These are phyloP conservation scores for Petaurus breviceps DNA, from an alignment of 2,113 vertebrate genomes.

Conservation along the genomic window DNA sequence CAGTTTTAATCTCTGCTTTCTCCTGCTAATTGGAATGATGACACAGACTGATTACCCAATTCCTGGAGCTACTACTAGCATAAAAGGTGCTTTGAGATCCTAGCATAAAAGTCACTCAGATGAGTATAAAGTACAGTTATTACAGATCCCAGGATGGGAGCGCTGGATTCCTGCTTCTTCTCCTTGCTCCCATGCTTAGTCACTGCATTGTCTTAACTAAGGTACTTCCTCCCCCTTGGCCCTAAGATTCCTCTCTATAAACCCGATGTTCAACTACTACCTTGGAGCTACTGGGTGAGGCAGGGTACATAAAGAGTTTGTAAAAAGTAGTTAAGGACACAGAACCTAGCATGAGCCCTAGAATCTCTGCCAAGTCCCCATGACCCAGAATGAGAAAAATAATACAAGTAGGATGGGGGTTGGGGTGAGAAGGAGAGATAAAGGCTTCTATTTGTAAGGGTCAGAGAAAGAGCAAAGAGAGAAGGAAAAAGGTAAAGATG, in stretches of 20 bases:
- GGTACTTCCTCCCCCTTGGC: constrained; percentile 31
- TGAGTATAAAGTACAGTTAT: constrained; percentile 49
- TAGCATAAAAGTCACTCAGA: constrained; percentile 56
- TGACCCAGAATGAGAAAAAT: not conserved
- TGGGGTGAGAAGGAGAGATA: not conserved
- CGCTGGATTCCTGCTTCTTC: not conserved
- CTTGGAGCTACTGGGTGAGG: not conserved
- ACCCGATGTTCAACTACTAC: not conserved
- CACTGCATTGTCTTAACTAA: constrained; percentile 5
- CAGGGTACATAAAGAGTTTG: not conserved
- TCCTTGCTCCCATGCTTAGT: constrained; percentile 39
- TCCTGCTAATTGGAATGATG: constrained; percentile 71
- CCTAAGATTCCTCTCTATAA: not conserved
- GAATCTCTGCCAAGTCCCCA: not conserved
- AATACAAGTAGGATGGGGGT: not conserved
- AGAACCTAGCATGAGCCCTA: not conserved
- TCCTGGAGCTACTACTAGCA: constrained; percentile 51
- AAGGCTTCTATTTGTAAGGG: not conserved
- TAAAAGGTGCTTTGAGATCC: constrained; percentile 72
- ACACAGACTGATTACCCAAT: constrained; percentile 26
- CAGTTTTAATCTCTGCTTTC: constrained; percentile 54
- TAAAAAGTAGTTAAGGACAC: not conserved
- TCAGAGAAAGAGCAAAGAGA: not conserved
- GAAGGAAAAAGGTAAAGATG: not conserved
- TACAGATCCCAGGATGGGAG: constrained; percentile 20